phyloP scores from a whole-genome alignment of 2,797 vertebrate species.

The Urophycis tenuis region DNA sequence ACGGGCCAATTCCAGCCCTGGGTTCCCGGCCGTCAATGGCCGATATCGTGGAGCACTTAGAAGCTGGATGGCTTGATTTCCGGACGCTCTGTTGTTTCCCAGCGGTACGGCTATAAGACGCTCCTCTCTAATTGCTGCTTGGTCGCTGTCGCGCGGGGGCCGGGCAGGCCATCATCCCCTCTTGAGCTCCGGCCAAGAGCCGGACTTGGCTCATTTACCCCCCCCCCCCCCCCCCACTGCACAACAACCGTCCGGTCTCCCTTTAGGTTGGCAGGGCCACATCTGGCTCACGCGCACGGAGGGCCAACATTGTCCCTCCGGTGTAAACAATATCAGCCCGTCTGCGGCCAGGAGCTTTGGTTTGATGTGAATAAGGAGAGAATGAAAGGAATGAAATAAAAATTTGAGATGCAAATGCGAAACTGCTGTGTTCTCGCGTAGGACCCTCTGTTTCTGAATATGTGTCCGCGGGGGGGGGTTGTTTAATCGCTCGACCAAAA shows the following conservation, averaged over 20 bases:
- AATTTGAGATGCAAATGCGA: slow-evolving; percentile 28
- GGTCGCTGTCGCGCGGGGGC: slow-evolving; percentile 35
- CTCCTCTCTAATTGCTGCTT: slow-evolving; percentile 45
- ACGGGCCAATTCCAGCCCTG: slow-evolving; percentile 4
- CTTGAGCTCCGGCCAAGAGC: slow-evolving; percentile 48
- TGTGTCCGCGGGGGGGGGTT: neutral
- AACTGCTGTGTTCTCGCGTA: neutral
- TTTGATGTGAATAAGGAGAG: slow-evolving; percentile 31
- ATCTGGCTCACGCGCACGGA: neutral
- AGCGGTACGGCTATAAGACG: slow-evolving; percentile 36
- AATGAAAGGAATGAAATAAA: slow-evolving; percentile 21
- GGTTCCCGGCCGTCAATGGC: slow-evolving; percentile 16
- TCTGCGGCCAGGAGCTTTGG: slow-evolving; percentile 8
- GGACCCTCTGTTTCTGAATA: neutral
- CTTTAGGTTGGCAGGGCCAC: slow-evolving; percentile 9
- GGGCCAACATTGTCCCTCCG: slow-evolving; percentile 24
- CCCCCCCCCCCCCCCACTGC: too few relatives aligned
- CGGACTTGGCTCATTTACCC: slow-evolving; percentile 42
- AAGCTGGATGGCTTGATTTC: slow-evolving; percentile 28
- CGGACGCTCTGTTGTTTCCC: slow-evolving; percentile 34
- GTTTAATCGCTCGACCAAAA: neutral
- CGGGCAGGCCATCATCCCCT: slow-evolving; percentile 31
- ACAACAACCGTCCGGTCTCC: slow-evolving; percentile 34
- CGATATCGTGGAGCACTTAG: slow-evolving; percentile 28
- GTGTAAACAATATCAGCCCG: slow-evolving; percentile 33